These are phyloP conservation scores for Dromococcyx pavoninus DNA, from an alignment of 2,797 vertebrate species.

Conservation along the genomic window DNA sequence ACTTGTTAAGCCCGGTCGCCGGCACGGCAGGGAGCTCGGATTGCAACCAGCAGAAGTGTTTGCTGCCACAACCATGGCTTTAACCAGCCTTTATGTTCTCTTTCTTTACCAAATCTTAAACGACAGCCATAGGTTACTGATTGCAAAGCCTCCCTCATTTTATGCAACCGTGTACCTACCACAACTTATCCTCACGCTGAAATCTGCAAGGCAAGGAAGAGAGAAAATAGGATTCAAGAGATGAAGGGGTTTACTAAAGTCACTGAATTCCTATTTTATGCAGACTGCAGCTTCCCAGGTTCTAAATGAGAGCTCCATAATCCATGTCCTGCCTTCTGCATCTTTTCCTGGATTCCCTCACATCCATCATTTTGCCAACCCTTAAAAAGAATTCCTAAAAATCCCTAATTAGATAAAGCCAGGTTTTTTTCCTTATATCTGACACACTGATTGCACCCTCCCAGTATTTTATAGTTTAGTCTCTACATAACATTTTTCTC, in stretches of 20 bases:
- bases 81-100: neutral
- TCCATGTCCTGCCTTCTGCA: neutral
- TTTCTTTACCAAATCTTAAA: neutral
- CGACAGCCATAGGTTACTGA: neutral
- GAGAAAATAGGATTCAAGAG: neutral
- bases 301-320: fast-evolving
- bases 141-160: too few relatives aligned
- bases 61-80: neutral
- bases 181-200: neutral
- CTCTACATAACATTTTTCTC: neutral
- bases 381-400: neutral
- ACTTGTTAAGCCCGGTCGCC: fast-evolving
- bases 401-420: neutral
- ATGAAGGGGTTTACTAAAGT: neutral
- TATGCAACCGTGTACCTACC: neutral
- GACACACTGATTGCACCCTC: neutral
- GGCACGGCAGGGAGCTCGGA: fast-evolving
- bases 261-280: neutral
- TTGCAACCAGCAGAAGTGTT: neutral
- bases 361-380: fast-evolving
- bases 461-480: neutral
- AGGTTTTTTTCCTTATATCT: neutral
- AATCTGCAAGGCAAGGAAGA: neutral
- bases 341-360: neutral
- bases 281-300: neutral